A percentile compares a stretch with the other conserved stretches of the same genome.
phyloP scores from a whole-genome alignment of 2,113 vertebrate genomes.

The Pionites leucogaster region DNA sequence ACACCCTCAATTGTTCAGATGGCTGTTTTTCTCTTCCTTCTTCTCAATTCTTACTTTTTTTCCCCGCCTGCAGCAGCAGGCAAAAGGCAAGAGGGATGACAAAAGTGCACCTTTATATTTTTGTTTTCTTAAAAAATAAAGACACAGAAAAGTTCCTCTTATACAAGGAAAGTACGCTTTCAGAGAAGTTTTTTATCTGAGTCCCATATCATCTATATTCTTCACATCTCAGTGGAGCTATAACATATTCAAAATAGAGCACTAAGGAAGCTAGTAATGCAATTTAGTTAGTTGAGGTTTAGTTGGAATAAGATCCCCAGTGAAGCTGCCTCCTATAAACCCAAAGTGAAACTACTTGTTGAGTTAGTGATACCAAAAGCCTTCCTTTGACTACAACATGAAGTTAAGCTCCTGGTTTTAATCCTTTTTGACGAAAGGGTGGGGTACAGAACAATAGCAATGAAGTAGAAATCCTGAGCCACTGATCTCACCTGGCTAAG shows the following conservation, averaged over 20 bases:
- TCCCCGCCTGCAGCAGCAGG: neutral
- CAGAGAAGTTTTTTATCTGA: neutral
- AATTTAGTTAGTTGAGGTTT: neutral
- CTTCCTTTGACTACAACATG: neutral
- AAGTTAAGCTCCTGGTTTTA: neutral
- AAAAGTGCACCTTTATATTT: neutral
- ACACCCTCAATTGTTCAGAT: neutral
- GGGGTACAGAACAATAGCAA: neutral
- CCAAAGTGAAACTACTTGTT: neutral
- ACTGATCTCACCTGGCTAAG: neutral
- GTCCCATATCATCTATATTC: neutral
- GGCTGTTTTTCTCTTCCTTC: neutral
- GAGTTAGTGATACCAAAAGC: neutral
- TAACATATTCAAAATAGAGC: neutral
- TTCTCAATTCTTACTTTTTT: rapidly evolving
- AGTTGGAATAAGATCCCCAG: neutral
- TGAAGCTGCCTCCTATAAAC: neutral
- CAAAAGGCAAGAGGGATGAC: rapidly evolving
- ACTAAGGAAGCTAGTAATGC: neutral
- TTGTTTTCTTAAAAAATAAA: neutral
- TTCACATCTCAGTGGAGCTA: neutral
- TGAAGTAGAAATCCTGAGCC: neutral
- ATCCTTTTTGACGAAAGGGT: neutral
- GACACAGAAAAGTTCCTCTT: neutral
- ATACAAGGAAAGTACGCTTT: neutral